phyloP scores from a whole-genome alignment of 2,113 vertebrate genomes.

The Rhabdornis inornatus region DNA sequence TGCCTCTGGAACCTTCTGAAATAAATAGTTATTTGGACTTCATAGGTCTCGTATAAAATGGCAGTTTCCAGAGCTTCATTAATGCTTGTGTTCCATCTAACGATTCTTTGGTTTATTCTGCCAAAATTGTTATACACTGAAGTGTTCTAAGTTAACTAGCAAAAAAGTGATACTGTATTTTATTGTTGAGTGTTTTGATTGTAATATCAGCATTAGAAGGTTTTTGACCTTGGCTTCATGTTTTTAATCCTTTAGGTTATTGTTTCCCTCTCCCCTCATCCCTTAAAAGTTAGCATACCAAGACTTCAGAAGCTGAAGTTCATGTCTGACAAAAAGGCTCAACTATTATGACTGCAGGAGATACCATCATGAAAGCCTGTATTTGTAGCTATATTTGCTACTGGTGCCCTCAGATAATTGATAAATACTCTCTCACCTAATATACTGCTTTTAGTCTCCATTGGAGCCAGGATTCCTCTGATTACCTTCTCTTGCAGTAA shows the following conservation, averaged over 20 bases:
- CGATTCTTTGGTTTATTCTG: neutral
- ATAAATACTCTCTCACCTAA: neutral
- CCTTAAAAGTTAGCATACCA: neutral
- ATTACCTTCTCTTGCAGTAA: neutral
- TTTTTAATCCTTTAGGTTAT: neutral
- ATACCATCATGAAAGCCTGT: neutral
- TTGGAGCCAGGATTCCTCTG: neutral
- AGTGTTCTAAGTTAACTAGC: neutral
- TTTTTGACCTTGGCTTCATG: neutral
- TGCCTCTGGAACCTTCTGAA: neutral
- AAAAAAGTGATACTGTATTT: neutral
- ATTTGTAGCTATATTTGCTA: neutral
- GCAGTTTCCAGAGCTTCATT: neutral
- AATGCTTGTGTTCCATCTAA: neutral
- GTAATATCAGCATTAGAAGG: neutral
- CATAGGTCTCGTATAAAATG: neutral
- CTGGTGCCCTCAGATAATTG: neutral
- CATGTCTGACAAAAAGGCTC: neutral
- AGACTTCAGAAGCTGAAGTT: neutral
- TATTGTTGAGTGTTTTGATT: neutral
- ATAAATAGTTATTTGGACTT: neutral
- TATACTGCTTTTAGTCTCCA: neutral
- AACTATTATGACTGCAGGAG: fast-evolving
- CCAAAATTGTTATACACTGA: neutral
- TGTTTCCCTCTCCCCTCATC: neutral